Evolutionary conservation across 2,797 vertebrate genomes (phyloP), one percentile per base, ranked within the genome.

Genomic region (Pseudochromis fuscus): DNA sequence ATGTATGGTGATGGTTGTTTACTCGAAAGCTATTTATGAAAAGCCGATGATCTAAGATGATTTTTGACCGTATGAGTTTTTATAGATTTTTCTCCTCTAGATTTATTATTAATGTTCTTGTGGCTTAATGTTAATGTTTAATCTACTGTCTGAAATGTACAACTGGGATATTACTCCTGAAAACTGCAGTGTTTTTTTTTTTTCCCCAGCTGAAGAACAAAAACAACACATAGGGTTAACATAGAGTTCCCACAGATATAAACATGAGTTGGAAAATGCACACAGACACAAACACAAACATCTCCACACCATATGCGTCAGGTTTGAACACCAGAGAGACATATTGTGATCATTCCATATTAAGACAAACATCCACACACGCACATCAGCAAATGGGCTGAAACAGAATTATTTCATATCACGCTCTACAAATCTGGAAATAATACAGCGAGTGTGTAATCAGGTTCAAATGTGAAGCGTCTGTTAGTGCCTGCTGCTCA

Each of bases 361-460:
- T 75, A 86, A 89, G 76, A 89, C 81, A 88, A 88, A 90, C 87
- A 92, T 83, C 56, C 74, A 90, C 84, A 90, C 87, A 91, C 81
- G 81, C 86, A 88, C 75, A 78, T 81, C 81, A 67, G 82, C 85
- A 89, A 90, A 86, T 85, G 75, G 87, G 82, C 79, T 82, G 76
- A 87, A 83, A 44, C 86, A 40, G 73, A 90, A 88, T 88, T 53
- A 84, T 87, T 92, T 89, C 82, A 88, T 89, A 93, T 91, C 90
- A 92, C 86, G 85, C 88, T 88, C 85, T 33, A 72, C 60, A 81
- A 93, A 88, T 93, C 91, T 95, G 93, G 93, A 92, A 93, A 87
- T 88, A 92, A 93, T 90, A 91, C 64, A 38, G 74, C 5, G 25
- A 79, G 61, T 79, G 80, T 3, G 27, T 89, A 92, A 92, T 92